A percentile compares a stretch with the other conserved stretches of the same genome.
Conservation (phyloP, 1,140 invertebrate genomes). For the Calliopsis andreniformis region DNA sequence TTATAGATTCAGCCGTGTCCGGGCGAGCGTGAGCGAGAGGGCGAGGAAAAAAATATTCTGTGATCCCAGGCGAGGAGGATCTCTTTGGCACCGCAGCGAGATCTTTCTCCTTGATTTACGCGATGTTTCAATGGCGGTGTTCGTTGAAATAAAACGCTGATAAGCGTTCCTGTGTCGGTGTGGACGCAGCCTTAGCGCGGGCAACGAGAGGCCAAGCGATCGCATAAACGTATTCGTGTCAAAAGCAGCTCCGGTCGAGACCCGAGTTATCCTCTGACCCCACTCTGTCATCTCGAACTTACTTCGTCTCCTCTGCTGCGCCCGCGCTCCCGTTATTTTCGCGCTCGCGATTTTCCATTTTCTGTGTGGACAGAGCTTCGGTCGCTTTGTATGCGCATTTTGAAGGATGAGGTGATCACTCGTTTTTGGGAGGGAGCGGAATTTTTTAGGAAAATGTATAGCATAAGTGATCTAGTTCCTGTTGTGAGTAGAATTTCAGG, state of each 20-base stretch:
- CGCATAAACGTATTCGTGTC: constrained; percentile 79
- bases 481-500: no score
- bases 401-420: neutral
- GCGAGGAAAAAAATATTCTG: neutral
- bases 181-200: constrained; percentile 61
- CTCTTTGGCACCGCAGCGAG: constrained; percentile 7
- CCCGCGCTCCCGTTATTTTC: constrained; percentile 51
- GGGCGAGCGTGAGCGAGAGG: neutral
- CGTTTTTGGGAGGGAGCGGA: no score
- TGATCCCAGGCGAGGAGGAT: neutral
- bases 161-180: constrained; percentile 29
- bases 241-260: constrained; percentile 77
- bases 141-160: constrained; percentile 21
- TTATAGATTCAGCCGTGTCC: constrained; percentile 39
- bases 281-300: constrained; percentile 77
- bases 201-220: constrained; percentile 73
- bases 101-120: constrained; percentile 23
- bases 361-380: neutral
- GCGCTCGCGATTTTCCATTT: constrained; percentile 37
- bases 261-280: constrained; percentile 79
- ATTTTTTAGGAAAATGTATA: no score
- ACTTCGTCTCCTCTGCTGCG: constrained; percentile 66
- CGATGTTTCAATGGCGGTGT: neutral
- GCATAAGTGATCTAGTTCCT: no score
- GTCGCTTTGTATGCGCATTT: constrained; percentile 9